Conservation (phyloP, 2,113 vertebrate genomes). For the Peucedramus taeniatus region DNA sequence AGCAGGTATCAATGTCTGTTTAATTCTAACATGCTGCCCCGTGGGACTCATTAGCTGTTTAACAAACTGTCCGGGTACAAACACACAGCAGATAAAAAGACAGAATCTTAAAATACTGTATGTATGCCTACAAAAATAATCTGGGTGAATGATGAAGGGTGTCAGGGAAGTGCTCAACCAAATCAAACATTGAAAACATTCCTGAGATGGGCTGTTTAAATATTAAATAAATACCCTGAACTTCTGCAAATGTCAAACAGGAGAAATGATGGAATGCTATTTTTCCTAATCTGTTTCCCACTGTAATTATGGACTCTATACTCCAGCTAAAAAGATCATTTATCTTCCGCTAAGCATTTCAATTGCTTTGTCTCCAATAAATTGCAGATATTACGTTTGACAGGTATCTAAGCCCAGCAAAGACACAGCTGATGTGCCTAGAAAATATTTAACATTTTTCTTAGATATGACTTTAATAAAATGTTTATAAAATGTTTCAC, state of each 20-base stretch:
- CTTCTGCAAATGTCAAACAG: neutral
- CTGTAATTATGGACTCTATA: constrained; percentile 20
- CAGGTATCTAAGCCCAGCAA: neutral
- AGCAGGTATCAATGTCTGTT: neutral
- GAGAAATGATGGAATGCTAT: constrained; percentile 5
- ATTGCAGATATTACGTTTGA: constrained; percentile 23
- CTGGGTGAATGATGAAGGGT: neutral
- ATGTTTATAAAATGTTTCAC: neutral
- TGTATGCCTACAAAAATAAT: neutral
- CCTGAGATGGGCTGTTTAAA: constrained; percentile 8
- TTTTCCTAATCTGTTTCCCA: constrained; percentile 17
- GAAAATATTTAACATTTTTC: neutral
- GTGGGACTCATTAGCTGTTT: neutral
- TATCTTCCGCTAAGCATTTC: constrained; percentile 2
- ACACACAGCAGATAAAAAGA: neutral
- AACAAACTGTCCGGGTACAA: neutral
- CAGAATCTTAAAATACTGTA: neutral
- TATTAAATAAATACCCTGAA: constrained; percentile 5
- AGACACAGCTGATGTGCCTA: neutral
- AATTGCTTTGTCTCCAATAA: constrained; percentile 33
- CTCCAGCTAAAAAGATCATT: constrained; percentile 23
- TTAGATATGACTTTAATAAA: neutral
- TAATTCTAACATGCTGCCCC: neutral
- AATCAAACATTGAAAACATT: constrained; percentile 1
- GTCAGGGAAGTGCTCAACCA: neutral